A percentile compares a stretch with the other conserved stretches of the same genome.
These are phyloP conservation scores for Eptesicus fuscus DNA, from an alignment of 2,113 vertebrate species.

Conservation along the genomic window DNA sequence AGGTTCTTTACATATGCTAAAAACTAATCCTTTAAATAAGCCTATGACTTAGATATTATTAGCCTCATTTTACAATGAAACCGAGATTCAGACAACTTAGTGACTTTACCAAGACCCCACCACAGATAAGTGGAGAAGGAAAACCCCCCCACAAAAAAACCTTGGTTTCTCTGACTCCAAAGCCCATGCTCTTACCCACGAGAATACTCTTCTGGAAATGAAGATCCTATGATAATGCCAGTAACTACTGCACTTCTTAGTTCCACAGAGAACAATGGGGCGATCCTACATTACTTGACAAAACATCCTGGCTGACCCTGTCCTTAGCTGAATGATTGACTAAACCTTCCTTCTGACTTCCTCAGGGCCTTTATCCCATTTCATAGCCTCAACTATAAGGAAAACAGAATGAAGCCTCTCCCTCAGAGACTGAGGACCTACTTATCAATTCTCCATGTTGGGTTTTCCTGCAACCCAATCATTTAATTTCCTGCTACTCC, in stretches of 20 bases:
- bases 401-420: not conserved
- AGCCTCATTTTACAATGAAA: constrained; percentile 19
- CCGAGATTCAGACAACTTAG: not conserved
- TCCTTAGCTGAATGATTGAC: not conserved
- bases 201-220: not conserved
- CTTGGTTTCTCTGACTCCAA: not conserved
- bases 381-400: not conserved
- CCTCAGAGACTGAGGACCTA: not conserved
- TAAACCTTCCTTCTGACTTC: not conserved
- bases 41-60: not conserved
- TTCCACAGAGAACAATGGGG: not conserved
- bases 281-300: not conserved
- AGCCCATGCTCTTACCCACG: not conserved
- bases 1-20: not conserved
- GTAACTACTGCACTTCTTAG: not conserved
- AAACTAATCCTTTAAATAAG: constrained; percentile 21
- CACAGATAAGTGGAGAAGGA: not conserved
- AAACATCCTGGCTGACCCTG: not conserved
- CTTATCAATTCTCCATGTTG: not conserved
- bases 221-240: not conserved
- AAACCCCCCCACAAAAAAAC: not conserved
- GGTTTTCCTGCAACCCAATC: not conserved
- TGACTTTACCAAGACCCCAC: not conserved
- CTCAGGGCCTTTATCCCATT: not conserved
- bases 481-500: not conserved